Evolutionary conservation across 2,113 vertebrate genomes (phyloP), one percentile per base, ranked within the genome.

Genomic region (Tetraodon nigroviridis): DNA sequence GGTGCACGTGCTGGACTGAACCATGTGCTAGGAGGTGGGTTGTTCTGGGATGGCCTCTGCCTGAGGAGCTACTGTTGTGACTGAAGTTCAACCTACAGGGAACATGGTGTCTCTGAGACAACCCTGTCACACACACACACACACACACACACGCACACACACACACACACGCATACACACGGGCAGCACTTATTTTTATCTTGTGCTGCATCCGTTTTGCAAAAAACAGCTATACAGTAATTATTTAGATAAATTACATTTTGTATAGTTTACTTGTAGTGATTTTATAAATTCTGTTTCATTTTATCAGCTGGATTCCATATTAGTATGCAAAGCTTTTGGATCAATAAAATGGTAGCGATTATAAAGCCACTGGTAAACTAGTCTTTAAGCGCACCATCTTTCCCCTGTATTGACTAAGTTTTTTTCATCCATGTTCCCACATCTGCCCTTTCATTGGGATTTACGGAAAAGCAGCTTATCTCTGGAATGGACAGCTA

Each of bases 391-490:
- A 51, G 78, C 69, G 22, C 62, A 8, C 6, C 50, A 59, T 75
- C 60, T 78, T 67, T 67, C 59, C 20, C 37, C 51, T 62, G 58
- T 29, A 79, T 76, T 82, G 79, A 71, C 47, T 52, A 27, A 27
- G 63, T 15, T 17, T 21, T 54, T 40, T 59, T 58, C 50, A 2
- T 0, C 51, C 52, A 52, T 69, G 61, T 75, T 69, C 67, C 73
- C 1, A 3, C 51, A 63, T 42, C 49, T 70, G 40, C 54, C 12
- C 55, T 68, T 78, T 78, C 58, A 76, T 75, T 56, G 56, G 85
- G 83, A 86, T 84, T 87, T 73, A 51, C 48, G 46, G 52, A 60
- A 84, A 87, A 87, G 82, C 81, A 0, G 84, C 81, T 88, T 86
- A 88, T 75, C 84, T 69, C 52, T 65, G 51, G 54, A 56, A 53